Evolutionary conservation across 2,888 invertebrate species (phyloP).

Genomic region (Eupeodes latifasciatus): DNA sequence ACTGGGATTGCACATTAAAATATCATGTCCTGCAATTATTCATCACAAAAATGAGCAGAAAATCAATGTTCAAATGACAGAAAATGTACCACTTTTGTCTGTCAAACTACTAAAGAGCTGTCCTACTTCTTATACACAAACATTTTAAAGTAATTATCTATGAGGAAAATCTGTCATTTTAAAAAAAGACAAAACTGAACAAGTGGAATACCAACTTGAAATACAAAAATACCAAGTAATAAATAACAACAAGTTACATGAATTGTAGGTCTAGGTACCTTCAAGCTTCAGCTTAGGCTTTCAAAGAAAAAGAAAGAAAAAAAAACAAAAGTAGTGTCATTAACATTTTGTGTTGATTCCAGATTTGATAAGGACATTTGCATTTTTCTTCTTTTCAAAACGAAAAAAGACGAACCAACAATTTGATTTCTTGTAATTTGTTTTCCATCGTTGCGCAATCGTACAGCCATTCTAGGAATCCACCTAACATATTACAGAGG

Average conservation of each 20-base stretch:
- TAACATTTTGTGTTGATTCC: constrained; percentile 1
- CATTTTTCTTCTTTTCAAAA: not conserved
- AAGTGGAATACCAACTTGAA: not conserved
- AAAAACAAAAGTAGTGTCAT: not conserved
- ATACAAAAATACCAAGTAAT: not conserved
- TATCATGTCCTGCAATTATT: no score
- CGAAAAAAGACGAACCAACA: not conserved
- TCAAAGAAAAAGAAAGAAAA: not conserved
- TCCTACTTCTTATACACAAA: no score
- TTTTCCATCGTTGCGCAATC: constrained; percentile 49
- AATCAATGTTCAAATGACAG: no score
- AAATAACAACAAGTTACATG: not conserved
- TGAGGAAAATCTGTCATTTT: no score
- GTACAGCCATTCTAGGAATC: constrained; percentile 49
- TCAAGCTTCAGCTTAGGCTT: not conserved
- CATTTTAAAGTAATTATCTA: no score
- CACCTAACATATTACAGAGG: not conserved
- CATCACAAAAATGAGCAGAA: no score
- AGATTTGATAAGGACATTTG: constrained; percentile 5
- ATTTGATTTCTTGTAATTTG: not conserved
- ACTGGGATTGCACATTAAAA: no score
- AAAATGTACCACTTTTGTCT: no score
- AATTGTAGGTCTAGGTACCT: not conserved
- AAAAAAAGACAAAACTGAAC: no score
- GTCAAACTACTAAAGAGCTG: no score